Evolutionary conservation across 1,140 invertebrate genomes (phyloP).

Genomic region (Aricia agestis): DNA sequence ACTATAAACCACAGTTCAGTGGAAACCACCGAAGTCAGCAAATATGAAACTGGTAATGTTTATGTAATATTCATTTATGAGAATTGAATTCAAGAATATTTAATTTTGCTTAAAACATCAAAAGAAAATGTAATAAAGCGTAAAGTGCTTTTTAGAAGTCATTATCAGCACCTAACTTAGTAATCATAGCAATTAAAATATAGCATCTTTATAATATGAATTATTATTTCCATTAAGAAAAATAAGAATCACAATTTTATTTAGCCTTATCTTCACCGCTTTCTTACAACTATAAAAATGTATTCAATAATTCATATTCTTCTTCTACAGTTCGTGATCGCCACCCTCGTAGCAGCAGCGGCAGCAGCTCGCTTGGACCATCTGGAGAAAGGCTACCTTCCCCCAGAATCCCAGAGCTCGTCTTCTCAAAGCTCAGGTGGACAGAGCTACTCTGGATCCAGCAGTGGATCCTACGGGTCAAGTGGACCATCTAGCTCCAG

Average conservation of each 20-base stretch:
- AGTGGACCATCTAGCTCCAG: neutral
- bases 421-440: neutral
- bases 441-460: neutral
- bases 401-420: neutral
- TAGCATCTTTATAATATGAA: too few relatives aligned
- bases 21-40: neutral
- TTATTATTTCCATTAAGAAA: too few relatives aligned
- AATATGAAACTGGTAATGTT: neutral
- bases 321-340: conserved; percentile 26
- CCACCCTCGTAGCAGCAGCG: conserved; percentile 34
- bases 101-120: too few relatives aligned
- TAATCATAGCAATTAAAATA: too few relatives aligned
- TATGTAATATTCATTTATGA: too few relatives aligned
- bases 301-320: neutral
- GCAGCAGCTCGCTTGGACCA: conserved; percentile 31
- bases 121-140: too few relatives aligned
- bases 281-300: too few relatives aligned
- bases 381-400: neutral
- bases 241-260: too few relatives aligned
- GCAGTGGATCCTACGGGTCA: neutral
- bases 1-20: neutral
- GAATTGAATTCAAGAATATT: too few relatives aligned
- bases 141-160: too few relatives aligned
- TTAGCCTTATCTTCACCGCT: too few relatives aligned
- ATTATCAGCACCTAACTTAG: too few relatives aligned